Evolutionary conservation across 1,140 invertebrate species (phyloP).

Genomic region (Drosophila punjabiensis): DNA sequence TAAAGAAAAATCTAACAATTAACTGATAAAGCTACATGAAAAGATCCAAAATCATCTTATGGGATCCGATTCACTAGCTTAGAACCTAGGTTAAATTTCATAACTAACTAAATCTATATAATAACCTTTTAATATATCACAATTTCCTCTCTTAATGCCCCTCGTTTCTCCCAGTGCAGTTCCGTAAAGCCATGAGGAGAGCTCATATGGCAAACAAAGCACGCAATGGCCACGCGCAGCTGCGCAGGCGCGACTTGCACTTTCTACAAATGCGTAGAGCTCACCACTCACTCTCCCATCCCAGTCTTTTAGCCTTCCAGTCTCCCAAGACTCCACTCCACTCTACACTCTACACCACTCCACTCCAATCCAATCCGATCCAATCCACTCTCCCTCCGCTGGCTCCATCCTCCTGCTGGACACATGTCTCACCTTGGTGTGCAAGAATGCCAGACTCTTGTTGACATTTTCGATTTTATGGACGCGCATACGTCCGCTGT

Average conservation of each 20-base stretch:
- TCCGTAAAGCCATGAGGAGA: neutral
- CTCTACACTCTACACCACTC: neutral
- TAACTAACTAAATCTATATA: neutral
- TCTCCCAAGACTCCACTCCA: conserved; percentile 6
- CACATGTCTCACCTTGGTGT: conserved; percentile 94
- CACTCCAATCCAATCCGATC: neutral
- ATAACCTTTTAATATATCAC: neutral
- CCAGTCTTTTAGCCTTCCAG: neutral
- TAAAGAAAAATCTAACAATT: neutral
- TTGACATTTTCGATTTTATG: conserved; percentile 99
- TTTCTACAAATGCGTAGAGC: conserved; percentile 80
- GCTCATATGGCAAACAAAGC: conserved; percentile 78
- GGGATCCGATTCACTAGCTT: neutral
- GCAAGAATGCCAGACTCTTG: conserved; percentile 98
- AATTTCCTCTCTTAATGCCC: neutral
- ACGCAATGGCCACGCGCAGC: conserved; percentile 79
- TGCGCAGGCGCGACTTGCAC: conserved; percentile 78
- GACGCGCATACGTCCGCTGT: conserved; percentile 98
- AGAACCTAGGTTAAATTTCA: too few species aligned
- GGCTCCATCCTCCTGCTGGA: conserved; percentile 7
- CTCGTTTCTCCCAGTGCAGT: neutral
- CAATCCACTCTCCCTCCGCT: neutral
- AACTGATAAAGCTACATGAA: accelerated
- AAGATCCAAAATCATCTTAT: neutral
- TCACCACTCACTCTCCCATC: conserved; percentile 6